Evolutionary conservation across 2,888 invertebrate genomes (phyloP), one percentile per base, ranked within the genome.

Genomic region (Drosophila emarginata): DNA sequence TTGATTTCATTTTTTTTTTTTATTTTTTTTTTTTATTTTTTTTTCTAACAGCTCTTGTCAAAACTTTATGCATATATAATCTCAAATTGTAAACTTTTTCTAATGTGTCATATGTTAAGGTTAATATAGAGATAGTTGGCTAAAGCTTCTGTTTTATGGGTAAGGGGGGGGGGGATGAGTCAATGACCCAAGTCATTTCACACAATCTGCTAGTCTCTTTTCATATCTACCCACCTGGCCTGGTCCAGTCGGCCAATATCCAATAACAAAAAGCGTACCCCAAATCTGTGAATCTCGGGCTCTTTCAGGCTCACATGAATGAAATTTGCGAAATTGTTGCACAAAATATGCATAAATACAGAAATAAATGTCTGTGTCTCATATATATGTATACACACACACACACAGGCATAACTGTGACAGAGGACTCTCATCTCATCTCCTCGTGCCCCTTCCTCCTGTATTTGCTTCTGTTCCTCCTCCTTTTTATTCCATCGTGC

Each of bases 291-390:
- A 70, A 56, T 64, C 70, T 70, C 54, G 15, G 59, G 36, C 62
- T 11, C 36, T 36, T 36, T 59, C 59, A 36, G 32, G 26, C 40
- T 7, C 23, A 26, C 52, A 40, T 57, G 64, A 64, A 39, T 58
- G 54, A 64, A 70, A 70, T 72, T 72, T 65, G 51, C 51, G 67
- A 74, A 72, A 70, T 70, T 74, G 59, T 68, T 68, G 77, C 84
- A 70, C 87, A 72, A 80, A 86, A 83, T 80, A 86, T 80, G 78
- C 83, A 80, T 83, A 81, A 86, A 84, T 84, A 77, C 74, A 84
- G 80, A 84, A 84, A 84, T 84, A 80, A 80, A 76, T 79, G 81
- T 74, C 77, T 73, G 79, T 37, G 21, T 53, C 28, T 26, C 45
- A 64, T 59, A 67, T 64, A 61, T 61, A 45, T 59, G 66, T 54